phyloP scores from a whole-genome alignment of 2,113 vertebrate genomes.

The Pungitius pungitius region DNA sequence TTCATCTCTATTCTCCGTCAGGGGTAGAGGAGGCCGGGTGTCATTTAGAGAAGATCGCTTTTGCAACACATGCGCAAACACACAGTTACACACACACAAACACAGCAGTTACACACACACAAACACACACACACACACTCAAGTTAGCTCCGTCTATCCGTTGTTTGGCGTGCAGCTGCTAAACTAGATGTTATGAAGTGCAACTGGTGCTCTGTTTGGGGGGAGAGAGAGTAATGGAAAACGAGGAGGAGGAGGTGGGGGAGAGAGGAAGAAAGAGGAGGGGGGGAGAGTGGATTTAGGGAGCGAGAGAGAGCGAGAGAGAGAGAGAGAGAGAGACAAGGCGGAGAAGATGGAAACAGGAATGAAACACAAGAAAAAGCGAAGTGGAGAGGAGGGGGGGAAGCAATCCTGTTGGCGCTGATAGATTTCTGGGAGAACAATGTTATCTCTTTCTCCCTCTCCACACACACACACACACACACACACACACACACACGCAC shows the following conservation, averaged over 20 bases:
- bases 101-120: conserved; percentile 6
- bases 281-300: conserved; percentile 3
- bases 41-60: conserved; percentile 71
- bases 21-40: conserved; percentile 64
- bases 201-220: conserved; percentile 64
- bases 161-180: conserved; percentile 61
- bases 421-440: conserved; percentile 77
- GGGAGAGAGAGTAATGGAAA: conserved; percentile 43
- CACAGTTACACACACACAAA: not conserved
- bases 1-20: conserved; percentile 69
- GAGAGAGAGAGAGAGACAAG: conserved; percentile 23
- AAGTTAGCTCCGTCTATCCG: conserved; percentile 29
- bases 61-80: conserved; percentile 28
- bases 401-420: conserved; percentile 75
- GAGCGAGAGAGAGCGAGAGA: conserved; percentile 25
- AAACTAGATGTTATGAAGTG: conserved; percentile 69
- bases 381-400: conserved; percentile 46
- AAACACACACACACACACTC: conserved; percentile 24
- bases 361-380: conserved; percentile 68
- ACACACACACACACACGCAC: conserved; percentile 14
- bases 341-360: conserved; percentile 58
- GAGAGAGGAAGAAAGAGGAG: conserved; percentile 1
- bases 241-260: conserved; percentile 22
- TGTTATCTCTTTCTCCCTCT: conserved; percentile 71
- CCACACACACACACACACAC: conserved; percentile 15